Conservation (phyloP, 2,888 invertebrate genomes). For the Cremastobaeus sp. region DNA sequence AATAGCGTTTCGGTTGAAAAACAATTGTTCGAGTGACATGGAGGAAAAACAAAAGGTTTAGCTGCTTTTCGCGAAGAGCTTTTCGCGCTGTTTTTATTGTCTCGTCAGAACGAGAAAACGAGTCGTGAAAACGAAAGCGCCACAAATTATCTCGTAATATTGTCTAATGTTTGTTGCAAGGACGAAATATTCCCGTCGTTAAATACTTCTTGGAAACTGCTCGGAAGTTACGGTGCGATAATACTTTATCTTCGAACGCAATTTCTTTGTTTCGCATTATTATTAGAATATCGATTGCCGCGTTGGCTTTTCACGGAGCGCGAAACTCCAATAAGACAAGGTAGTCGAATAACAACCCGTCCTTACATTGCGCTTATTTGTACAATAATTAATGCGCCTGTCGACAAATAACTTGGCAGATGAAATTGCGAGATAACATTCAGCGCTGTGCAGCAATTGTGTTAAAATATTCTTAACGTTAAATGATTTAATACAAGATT, state of each 20-base stretch:
- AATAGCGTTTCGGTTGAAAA: too few species aligned
- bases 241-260: conserved; percentile 11
- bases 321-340: too few species aligned
- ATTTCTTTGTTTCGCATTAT: conserved; percentile 20
- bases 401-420: neutral
- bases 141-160: conserved; percentile 19
- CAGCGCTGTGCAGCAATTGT: too few species aligned
- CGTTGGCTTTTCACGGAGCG: conserved; percentile 3
- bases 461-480: too few species aligned
- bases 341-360: too few species aligned
- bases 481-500: conserved; percentile 20
- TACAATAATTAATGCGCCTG: too few species aligned
- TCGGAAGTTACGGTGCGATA: too few species aligned
- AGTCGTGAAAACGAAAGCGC: conserved; percentile 28
- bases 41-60: too few species aligned
- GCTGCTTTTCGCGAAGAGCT: too few species aligned
- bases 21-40: too few species aligned
- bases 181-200: conserved; percentile 17
- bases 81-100: too few species aligned
- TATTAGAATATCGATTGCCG: conserved; percentile 11
- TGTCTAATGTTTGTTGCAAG: conserved; percentile 3
- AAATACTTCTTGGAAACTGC: conserved; percentile 15
- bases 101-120: conserved; percentile 30
- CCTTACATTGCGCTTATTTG: too few species aligned
- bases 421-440: neutral